Base-by-base conservation (phyloP, 2,888 invertebrate genomes). In the Drosophila algonquin region DNA sequence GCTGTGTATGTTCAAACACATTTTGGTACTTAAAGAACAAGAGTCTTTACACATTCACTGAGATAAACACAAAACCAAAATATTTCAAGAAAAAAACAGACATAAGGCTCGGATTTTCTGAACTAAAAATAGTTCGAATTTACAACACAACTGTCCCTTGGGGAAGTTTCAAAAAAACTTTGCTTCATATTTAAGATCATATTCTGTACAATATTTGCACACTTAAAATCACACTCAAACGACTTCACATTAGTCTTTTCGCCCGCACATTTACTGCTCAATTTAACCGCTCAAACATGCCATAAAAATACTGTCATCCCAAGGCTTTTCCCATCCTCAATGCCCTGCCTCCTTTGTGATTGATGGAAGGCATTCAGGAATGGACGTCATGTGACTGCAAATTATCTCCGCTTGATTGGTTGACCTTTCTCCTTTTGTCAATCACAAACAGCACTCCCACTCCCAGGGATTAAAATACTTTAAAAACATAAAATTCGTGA, bases 261-360 rank as follows among this genome's bases (percentile, higher is more conserved):
- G 7, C 18, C 51, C 24, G n/a, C 14, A 32, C 55, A 67, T 65
- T 65, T 45, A 51, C 67, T 68, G 56, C 68, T 68, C 67, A 32
- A 65, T 65, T 67, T 55, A 65, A 65, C 65, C 27, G n/a, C 32
- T 56, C 46, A 40, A 57, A 51, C 45, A 51, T 12, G 30, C 45
- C 40, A 46, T 55, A 45, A 67, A 53, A 63, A 45, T 55, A 59
- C 54, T 59, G 53, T 58, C 68, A 67, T 24, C 40, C 27, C 44
- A 7, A 14, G 14, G 7, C 40, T 40, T 10, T 6, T 14, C 6
- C 40, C 40, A 40, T 40, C 40, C 40, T 6, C 40, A 35, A 35
- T 12, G 12, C 32, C 62, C n/a, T 21, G 21, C 44, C 30, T 16
- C 18, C 18, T 18, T 18, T 18, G 18, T 68, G 58, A 59, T 69